Conservation (phyloP, 1,140 invertebrate genomes). For the Hyphantria cunea region DNA sequence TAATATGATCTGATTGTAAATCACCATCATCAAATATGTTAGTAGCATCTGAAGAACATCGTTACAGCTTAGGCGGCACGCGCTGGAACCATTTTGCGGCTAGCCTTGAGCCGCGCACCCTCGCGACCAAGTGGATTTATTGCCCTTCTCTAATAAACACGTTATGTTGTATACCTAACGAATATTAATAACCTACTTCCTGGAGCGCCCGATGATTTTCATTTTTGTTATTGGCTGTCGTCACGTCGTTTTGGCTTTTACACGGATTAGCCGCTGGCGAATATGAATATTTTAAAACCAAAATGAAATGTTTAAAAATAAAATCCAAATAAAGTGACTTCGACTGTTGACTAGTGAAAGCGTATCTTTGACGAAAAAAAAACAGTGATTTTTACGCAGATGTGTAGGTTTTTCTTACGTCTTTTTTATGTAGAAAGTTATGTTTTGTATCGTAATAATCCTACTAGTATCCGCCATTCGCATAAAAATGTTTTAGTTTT, state of each 20-base stretch:
- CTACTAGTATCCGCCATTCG: constrained; percentile 43
- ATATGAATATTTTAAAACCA: constrained; percentile 12
- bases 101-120: constrained; percentile 49
- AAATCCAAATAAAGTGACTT: not conserved
- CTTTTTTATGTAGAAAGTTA: constrained; percentile 34
- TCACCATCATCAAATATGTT: constrained; percentile 61
- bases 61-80: constrained; percentile 65
- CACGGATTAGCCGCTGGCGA: constrained; percentile 8
- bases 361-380: too few species aligned
- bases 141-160: constrained; percentile 68
- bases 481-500: constrained; percentile 66
- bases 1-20: constrained; percentile 65
- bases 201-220: constrained; percentile 52
- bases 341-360: too few species aligned
- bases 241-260: constrained; percentile 42
- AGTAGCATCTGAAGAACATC: constrained; percentile 61
- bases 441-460: constrained; percentile 40
- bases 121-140: constrained; percentile 46
- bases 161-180: constrained; percentile 59
- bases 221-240: constrained; percentile 55
- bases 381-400: constrained; percentile 3
- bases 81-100: constrained; percentile 60
- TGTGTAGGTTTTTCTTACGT: constrained; percentile 11
- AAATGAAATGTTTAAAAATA: constrained; percentile 5
- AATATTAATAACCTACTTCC: constrained; percentile 71